These are phyloP conservation scores for Prosapia bicincta DNA, from an alignment of 2,888 invertebrate species.

Conservation along the genomic window DNA sequence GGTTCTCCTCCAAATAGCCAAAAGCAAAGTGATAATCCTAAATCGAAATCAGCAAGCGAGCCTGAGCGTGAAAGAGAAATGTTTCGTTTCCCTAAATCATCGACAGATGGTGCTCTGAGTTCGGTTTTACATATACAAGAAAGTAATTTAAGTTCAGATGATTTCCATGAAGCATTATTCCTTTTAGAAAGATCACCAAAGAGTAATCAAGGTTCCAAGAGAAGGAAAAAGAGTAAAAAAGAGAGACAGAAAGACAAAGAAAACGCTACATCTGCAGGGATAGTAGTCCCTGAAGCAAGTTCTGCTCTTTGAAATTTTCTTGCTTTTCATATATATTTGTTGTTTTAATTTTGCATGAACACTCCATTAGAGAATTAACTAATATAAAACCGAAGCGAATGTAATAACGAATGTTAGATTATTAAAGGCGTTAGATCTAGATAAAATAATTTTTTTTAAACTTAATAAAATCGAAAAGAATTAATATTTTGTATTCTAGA, in stretches of 20 bases:
- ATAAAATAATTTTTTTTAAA: background rate
- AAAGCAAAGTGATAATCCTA: constrained; percentile 32
- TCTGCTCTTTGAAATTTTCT: constrained; percentile 47
- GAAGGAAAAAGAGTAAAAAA: constrained; percentile 50
- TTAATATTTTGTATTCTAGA: background rate
- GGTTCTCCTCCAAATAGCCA: constrained; percentile 5
- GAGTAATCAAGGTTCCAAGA: constrained; percentile 44
- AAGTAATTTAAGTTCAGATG: constrained; percentile 55
- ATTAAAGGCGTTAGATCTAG: background rate
- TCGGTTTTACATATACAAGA: constrained; percentile 56
- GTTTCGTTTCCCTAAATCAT: constrained; percentile 54
- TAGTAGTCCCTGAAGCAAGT: constrained; percentile 48
- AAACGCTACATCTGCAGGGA: constrained; percentile 38
- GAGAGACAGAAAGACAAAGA: constrained; percentile 45
- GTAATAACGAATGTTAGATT: background rate
- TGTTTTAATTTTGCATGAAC: background rate
- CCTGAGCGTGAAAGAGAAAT: constrained; percentile 53
- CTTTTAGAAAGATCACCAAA: constrained; percentile 53
- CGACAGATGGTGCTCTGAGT: constrained; percentile 56
- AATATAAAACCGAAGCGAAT: too few species aligned
- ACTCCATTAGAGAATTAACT: background rate
- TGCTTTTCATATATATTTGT: background rate
- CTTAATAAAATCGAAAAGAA: background rate
- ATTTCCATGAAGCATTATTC: constrained; percentile 56
- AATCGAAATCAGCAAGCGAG: constrained; percentile 52